Base-by-base conservation (phyloP, 37 sponge, comb jelly and placozoan species). In the Cladorhizidae sp. region DNA sequence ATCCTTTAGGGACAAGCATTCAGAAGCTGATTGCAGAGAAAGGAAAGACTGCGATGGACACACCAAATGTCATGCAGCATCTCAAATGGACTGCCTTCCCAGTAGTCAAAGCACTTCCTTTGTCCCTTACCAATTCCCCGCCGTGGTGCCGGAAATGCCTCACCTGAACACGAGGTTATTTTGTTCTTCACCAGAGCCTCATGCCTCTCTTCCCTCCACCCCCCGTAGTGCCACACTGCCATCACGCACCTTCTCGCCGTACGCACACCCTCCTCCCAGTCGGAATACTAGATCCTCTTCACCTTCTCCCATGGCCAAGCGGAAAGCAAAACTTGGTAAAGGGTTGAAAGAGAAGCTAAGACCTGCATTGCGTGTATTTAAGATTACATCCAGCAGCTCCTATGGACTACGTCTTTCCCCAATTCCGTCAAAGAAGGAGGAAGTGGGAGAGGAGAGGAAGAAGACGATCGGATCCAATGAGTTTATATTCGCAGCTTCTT, bases 381-480 rank as follows among this genome's bases (percentile, higher is more conserved):
- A 64, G 38, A 62, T 61, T 22, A 42, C 78, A 63, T 65, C 64
- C 6, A 77, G 32, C 42, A 7, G 49, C 49, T 45, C 49, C 7
- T 32, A 32, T 31, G 35, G 33, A 7, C 12, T 54, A 20, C 1
- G 61, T 0, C 23, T 18, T 15, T 80, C 42, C 52, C 70, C 42
- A 38, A 32, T 65, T 1, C 5, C 36, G 62, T 51, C 11, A 45
- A 45, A 12, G 32, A 40, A 78, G 55, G 79, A 65, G 2, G 77
- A 69, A 69, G 67, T 38, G 38, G 71, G 79, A 23, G 86, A 18
- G 64, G 26, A 29, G n/a, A 42, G 64, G n/a, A n/a, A n/a, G n/a
- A n/a, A n/a, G n/a, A n/a, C n/a, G n/a, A n/a, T n/a, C n/a, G n/a
- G n/a, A n/a, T n/a, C n/a, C n/a, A n/a, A n/a, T n/a, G n/a, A n/a